Evolutionary conservation across 2,888 invertebrate genomes (phyloP).

Genomic region (Phengaris arion): DNA sequence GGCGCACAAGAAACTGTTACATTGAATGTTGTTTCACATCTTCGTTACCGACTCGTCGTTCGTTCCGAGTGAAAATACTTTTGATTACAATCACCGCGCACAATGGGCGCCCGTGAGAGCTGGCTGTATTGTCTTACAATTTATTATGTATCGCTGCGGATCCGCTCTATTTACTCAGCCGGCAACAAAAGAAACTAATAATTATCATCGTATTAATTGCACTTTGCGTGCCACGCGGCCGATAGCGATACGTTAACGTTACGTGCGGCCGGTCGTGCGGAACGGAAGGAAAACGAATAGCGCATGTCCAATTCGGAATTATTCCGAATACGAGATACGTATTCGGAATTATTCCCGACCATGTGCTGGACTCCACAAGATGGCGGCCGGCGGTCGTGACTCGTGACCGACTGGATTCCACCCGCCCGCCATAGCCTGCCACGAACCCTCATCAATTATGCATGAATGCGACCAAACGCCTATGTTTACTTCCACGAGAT

Average conservation of each 20-base stretch:
- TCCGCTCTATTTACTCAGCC: conserved; percentile 70
- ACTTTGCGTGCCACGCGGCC: conserved; percentile 57
- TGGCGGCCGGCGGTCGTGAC: conserved; percentile 76
- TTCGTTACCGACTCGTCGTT: conserved; percentile 55
- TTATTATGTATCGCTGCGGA: conserved; percentile 66
- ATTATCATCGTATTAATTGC: conserved; percentile 69
- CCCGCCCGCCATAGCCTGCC: conserved; percentile 54
- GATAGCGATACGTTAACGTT: conserved; percentile 58
- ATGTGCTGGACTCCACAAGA: conserved; percentile 71
- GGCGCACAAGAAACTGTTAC: conserved; percentile 22
- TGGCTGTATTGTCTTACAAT: conserved; percentile 62
- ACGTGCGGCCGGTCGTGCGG: conserved; percentile 54
- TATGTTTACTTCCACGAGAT: conserved; percentile 76
- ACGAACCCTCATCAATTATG: conserved; percentile 76
- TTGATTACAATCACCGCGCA: conserved; percentile 67
- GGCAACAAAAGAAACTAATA: conserved; percentile 74
- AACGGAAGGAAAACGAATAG: conserved; percentile 53
- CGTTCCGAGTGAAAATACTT: conserved; percentile 63
- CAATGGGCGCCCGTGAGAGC: conserved; percentile 70
- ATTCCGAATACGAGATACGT: background rate
- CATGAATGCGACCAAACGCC: conserved; percentile 76
- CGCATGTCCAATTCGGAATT: background rate
- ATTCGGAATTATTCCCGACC: conserved; percentile 53
- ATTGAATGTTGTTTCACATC: conserved; percentile 60
- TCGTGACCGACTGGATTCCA: conserved; percentile 77